Conservation (phyloP, 2,888 invertebrate species). For the Caenorhabditis angaria region DNA sequence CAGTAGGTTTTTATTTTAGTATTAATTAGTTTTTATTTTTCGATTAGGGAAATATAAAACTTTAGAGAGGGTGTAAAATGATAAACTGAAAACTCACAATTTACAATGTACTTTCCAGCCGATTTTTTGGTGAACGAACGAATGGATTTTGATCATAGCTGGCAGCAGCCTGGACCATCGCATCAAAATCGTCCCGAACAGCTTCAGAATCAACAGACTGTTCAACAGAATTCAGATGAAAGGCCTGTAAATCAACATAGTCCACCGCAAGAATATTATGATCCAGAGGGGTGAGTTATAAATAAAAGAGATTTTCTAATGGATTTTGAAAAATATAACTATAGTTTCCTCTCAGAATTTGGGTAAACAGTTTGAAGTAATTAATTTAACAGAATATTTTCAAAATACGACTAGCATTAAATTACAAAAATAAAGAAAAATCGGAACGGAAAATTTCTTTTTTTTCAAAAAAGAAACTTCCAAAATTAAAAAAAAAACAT, state of each 20-base stretch:
- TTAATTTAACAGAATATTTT: too few relatives aligned
- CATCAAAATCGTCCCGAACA: constrained; percentile 7
- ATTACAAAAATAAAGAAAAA: too few relatives aligned
- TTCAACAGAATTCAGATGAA: not conserved
- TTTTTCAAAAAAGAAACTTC: too few relatives aligned
- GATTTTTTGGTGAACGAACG: constrained; percentile 1
- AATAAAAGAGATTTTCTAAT: too few relatives aligned
- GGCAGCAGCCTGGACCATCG: constrained; percentile 35
- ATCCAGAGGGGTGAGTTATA: constrained; percentile 28
- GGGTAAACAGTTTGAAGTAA: too few relatives aligned
- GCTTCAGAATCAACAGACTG: not conserved
- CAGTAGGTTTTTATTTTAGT: constrained; percentile 15
- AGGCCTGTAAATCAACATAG: constrained; percentile 39
- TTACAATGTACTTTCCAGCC: constrained; percentile 13
- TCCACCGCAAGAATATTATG: constrained; percentile 53
- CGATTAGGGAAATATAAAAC: not conserved
- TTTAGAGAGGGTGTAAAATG: not conserved
- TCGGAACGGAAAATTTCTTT: too few relatives aligned
- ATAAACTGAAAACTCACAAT: constrained; percentile 6
- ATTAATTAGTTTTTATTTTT: not conserved
- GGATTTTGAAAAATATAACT: too few relatives aligned
- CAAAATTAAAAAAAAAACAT: too few relatives aligned
- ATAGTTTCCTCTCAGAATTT: too few relatives aligned
- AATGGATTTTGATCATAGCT: constrained; percentile 33
- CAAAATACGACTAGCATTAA: too few relatives aligned